phyloP scores from a whole-genome alignment of 2,888 invertebrate genomes.

The Arctia plantaginis region DNA sequence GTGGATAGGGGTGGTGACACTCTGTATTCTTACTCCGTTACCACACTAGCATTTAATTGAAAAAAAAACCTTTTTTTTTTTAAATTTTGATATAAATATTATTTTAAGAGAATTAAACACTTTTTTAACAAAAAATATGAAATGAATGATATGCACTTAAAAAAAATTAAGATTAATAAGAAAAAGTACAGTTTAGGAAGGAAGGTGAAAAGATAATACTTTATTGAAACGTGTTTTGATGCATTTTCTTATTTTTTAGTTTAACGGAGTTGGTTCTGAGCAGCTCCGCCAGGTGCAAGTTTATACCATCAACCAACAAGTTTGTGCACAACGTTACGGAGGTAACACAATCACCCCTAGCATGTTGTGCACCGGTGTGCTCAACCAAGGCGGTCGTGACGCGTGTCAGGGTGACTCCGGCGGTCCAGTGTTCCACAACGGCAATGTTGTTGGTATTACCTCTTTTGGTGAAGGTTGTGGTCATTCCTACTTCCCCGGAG shows the following conservation, averaged over 20 bases:
- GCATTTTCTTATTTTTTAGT: neutral
- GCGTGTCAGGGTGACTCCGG: neutral
- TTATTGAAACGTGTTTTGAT: neutral
- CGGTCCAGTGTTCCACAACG: neutral
- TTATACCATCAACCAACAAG: neutral
- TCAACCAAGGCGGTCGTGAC: neutral
- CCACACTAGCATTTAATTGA: no score
- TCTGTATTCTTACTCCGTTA: no score
- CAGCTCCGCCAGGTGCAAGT: neutral
- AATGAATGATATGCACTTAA: no score
- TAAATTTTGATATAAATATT: no score
- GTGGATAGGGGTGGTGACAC: no score
- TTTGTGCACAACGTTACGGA: neutral
- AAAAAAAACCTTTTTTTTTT: no score
- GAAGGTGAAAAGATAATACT: neutral
- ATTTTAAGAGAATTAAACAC: no score
- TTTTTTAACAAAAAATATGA: no score
- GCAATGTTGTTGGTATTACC: constrained; percentile 17
- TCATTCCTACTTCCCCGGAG: neutral
- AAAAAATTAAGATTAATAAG: no score
- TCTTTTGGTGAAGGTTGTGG: constrained; percentile 63
- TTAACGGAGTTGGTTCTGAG: neutral
- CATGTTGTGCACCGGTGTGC: neutral
- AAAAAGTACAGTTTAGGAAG: no score
- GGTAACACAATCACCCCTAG: neutral